Percentiles rank a stretch among this genome's conserved stretches.
phyloP scores from a whole-genome alignment of 1,140 invertebrate species.

The Plectus sambesii region DNA sequence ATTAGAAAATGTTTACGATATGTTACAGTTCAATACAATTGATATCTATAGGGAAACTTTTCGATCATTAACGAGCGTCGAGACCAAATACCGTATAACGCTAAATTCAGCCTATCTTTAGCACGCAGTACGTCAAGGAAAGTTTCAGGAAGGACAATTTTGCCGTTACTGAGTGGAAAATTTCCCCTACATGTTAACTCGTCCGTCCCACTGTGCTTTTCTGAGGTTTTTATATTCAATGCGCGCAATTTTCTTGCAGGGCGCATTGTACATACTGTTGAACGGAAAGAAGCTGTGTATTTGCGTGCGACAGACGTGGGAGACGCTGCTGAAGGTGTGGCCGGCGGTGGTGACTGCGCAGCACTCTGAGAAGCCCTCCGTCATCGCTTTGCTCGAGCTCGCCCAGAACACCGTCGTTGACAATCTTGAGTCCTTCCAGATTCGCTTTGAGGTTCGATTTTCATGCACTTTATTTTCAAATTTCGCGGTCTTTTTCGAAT shows the following conservation, averaged over 20 bases:
- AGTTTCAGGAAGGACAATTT: too few relatives aligned
- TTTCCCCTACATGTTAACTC: too few relatives aligned
- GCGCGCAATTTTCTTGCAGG: slow-evolving; percentile 49
- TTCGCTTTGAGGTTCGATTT: slow-evolving; percentile 45
- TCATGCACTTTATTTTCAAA: background rate
- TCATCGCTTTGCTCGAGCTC: slow-evolving; percentile 61
- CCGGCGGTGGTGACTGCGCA: slow-evolving; percentile 60
- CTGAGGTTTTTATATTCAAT: slow-evolving; percentile 5
- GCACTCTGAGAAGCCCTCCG: slow-evolving; percentile 67
- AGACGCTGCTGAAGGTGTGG: slow-evolving; percentile 60
- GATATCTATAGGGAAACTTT: too few relatives aligned
- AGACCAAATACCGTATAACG: too few relatives aligned
- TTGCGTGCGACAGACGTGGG: slow-evolving; percentile 63
- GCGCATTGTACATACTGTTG: slow-evolving; percentile 63
- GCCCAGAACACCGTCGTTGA: slow-evolving; percentile 50
- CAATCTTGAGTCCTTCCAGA: slow-evolving; percentile 50
- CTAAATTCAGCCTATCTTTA: too few relatives aligned
- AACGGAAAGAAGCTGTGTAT: slow-evolving; percentile 57
- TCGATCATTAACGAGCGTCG: too few relatives aligned
- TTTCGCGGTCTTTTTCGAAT: too few relatives aligned
- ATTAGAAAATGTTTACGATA: too few relatives aligned
- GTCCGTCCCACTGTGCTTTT: slow-evolving; percentile 14
- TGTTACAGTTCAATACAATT: too few relatives aligned
- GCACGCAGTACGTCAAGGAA: too few relatives aligned
- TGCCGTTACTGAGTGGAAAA: too few relatives aligned